These are phyloP conservation scores for Melanerpes formicivorus DNA, from an alignment of 2,113 vertebrate species.

Conservation along the genomic window DNA sequence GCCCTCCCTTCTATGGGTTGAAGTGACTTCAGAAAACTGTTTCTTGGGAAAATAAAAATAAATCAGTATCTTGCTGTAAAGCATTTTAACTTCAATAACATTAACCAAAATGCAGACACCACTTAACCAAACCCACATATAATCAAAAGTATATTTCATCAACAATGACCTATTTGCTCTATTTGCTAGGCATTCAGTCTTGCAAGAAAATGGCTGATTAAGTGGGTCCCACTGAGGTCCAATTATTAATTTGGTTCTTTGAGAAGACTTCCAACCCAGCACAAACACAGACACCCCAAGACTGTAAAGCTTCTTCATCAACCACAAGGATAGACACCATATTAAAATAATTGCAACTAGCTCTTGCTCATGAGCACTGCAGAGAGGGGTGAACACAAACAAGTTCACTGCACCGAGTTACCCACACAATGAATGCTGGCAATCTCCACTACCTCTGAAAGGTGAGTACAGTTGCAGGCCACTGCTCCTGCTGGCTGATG, in stretches of 20 bases:
- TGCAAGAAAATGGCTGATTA: not conserved
- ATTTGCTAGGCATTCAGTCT: not conserved
- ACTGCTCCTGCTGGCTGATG: not conserved
- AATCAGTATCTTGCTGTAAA: not conserved
- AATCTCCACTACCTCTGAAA: not conserved
- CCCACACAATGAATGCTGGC: not conserved
- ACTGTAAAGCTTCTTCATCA: not conserved
- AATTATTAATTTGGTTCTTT: not conserved
- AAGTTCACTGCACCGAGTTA: not conserved
- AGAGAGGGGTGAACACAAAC: rapidly evolving
- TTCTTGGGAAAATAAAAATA: not conserved
- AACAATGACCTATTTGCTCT: not conserved
- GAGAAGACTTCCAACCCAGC: not conserved
- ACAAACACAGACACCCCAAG: not conserved
- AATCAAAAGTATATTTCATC: not conserved
- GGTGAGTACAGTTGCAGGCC: rapidly evolving
- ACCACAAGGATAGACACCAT: not conserved
- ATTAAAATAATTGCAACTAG: not conserved
- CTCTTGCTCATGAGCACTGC: not conserved
- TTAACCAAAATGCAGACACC: not conserved
- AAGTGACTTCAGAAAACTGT: not conserved
- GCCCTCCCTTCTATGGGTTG: not conserved
- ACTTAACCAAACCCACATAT: not conserved
- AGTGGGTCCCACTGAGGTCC: not conserved
- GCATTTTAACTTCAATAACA: not conserved